phyloP scores from a whole-genome alignment of 1,140 invertebrate species.

The Pseudomyrmex pallidus region DNA sequence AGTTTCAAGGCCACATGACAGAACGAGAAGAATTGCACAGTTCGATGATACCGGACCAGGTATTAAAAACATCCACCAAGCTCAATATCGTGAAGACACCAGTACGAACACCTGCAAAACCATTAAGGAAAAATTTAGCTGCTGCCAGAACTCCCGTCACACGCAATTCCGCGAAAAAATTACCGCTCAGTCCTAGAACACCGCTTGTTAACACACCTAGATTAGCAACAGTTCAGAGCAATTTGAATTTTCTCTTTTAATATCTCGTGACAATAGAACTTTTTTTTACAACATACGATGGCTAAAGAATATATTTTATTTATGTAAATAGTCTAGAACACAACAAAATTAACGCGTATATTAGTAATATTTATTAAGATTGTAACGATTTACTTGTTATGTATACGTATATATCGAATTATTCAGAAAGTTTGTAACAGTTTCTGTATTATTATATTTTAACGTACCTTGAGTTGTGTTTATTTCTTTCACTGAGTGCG shows the following conservation, averaged over 20 bases:
- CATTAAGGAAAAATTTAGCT: slow-evolving; percentile 73
- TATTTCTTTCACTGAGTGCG: not conserved
- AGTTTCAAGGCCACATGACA: slow-evolving; percentile 82
- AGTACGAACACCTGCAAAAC: slow-evolving; percentile 80
- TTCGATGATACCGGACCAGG: slow-evolving; percentile 77
- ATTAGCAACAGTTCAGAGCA: slow-evolving; percentile 13
- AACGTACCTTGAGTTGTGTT: no score
- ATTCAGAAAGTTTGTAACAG: no score
- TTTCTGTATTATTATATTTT: no score
- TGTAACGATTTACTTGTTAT: not conserved
- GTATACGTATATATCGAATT: not conserved
- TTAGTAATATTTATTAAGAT: slow-evolving; percentile 5
- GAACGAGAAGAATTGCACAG: slow-evolving; percentile 79
- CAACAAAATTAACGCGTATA: not conserved
- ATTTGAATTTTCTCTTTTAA: slow-evolving; percentile 30
- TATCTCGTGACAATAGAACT: not conserved
- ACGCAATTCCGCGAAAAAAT: slow-evolving; percentile 46
- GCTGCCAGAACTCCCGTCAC: slow-evolving; percentile 59
- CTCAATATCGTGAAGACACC: slow-evolving; percentile 70
- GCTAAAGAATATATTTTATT: not conserved
- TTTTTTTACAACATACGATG: not conserved
- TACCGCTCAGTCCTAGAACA: slow-evolving; percentile 71
- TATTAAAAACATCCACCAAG: slow-evolving; percentile 65
- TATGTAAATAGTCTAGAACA: not conserved
- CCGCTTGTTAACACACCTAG: slow-evolving; percentile 3